Conservation (phyloP, 2,888 invertebrate genomes). For the Lottia scabra region DNA sequence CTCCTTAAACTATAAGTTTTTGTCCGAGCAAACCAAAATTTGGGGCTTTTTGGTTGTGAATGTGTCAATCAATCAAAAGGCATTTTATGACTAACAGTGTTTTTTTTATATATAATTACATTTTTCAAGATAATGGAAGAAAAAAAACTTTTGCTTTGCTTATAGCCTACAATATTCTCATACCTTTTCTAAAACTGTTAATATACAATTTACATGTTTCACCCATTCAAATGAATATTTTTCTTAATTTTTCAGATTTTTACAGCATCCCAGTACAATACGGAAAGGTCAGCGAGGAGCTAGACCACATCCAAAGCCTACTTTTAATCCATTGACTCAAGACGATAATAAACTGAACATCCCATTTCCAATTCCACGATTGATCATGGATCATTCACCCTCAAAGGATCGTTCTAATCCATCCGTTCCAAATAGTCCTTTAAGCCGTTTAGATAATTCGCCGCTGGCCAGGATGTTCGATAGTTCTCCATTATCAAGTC, state of each 20-base stretch:
- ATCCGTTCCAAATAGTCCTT: background rate
- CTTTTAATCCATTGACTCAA: background rate
- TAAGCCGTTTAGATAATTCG: background rate
- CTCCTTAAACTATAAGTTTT: no score
- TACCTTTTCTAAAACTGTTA: no score
- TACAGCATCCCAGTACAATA: conserved; percentile 91
- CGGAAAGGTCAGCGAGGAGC: conserved; percentile 79
- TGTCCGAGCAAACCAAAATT: no score
- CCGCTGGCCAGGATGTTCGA: conserved; percentile 8
- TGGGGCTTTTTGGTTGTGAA: no score
- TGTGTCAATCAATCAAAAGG: no score
- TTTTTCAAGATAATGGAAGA: no score
- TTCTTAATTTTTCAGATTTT: conserved; percentile 76
- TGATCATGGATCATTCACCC: background rate
- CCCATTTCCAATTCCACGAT: background rate
- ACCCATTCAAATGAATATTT: background rate
- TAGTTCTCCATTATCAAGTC: conserved; percentile 10
- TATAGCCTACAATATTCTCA: no score
- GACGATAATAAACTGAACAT: background rate
- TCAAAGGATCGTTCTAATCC: background rate
- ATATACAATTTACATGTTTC: no score
- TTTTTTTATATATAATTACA: no score
- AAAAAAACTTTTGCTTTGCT: no score
- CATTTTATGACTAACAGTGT: no score
- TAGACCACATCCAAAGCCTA: conserved; percentile 45